Conservation (phyloP, 2,113 vertebrate genomes). For the Morone chrysops region DNA sequence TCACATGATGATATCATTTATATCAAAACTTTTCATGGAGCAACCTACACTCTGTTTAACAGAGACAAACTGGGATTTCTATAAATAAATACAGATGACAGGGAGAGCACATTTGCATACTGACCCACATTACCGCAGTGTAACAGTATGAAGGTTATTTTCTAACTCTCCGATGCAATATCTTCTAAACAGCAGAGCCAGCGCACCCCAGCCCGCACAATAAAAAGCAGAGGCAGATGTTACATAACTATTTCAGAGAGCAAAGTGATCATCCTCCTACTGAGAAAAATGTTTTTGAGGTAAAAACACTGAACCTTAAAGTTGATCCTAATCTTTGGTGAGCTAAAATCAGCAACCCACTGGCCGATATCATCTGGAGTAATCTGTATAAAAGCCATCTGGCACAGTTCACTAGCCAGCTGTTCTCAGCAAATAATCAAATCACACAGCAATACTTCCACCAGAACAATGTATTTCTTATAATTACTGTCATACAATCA, state of each 20-base stretch:
- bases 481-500: slow-evolving; percentile 14
- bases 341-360: slow-evolving; percentile 6
- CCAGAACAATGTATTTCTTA: slow-evolving; percentile 13
- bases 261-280: slow-evolving; percentile 41
- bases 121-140: slow-evolving; percentile 44
- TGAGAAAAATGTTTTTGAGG: background rate
- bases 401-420: slow-evolving; percentile 13
- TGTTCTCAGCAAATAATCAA: slow-evolving; percentile 37
- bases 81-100: slow-evolving; percentile 33
- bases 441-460: slow-evolving; percentile 12
- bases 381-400: slow-evolving; percentile 61
- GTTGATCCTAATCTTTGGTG: slow-evolving; percentile 31
- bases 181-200: slow-evolving; percentile 1
- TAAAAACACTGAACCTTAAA: background rate
- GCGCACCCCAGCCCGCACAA: slow-evolving; percentile 21
- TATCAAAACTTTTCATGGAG: background rate
- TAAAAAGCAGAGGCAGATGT: slow-evolving; percentile 36
- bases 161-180: background rate
- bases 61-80: slow-evolving; percentile 3
- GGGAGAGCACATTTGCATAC: slow-evolving; percentile 29
- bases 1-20: background rate
- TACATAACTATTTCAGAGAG: slow-evolving; percentile 26
- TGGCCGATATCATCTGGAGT: slow-evolving; percentile 14
- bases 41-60: background rate
- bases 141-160: slow-evolving; percentile 27